phyloP scores from a whole-genome alignment of 2,888 invertebrate genomes.

The Pyrochroa serraticornis region DNA sequence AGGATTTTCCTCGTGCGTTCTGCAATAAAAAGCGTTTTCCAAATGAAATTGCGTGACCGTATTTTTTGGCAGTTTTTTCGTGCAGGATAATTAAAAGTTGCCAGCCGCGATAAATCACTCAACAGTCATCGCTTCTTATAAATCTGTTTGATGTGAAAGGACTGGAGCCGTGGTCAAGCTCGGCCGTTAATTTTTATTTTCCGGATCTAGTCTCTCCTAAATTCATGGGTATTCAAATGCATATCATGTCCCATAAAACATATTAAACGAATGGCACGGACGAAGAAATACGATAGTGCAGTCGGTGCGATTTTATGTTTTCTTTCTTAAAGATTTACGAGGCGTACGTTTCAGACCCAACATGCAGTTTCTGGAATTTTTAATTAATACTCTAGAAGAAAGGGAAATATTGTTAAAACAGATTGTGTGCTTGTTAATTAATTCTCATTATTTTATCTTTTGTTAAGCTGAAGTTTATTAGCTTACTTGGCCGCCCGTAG shows the following conservation, averaged over 20 bases:
- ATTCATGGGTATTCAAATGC: constrained; percentile 20
- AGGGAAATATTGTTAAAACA: constrained; percentile 11
- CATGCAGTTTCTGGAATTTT: constrained; percentile 3
- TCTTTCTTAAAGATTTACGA: constrained; percentile 16
- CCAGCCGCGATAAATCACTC: too few species aligned
- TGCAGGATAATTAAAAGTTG: too few species aligned
- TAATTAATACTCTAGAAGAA: constrained; percentile 11
- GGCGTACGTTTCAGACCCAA: not conserved
- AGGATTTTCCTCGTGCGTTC: too few species aligned
- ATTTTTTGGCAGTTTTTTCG: too few species aligned
- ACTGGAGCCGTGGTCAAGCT: too few species aligned
- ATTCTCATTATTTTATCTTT: constrained; percentile 25
- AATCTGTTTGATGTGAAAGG: too few species aligned
- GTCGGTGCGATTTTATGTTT: constrained; percentile 15
- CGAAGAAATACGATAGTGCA: constrained; percentile 20
- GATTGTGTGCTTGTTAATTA: constrained; percentile 22
- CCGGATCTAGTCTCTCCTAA: not conserved
- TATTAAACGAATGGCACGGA: constrained; percentile 23
- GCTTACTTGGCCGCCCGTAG: constrained; percentile 10
- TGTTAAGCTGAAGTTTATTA: constrained; percentile 16
- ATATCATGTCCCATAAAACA: constrained; percentile 23
- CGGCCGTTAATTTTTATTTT: too few species aligned
- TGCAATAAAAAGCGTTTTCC: too few species aligned
- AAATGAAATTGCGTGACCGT: too few species aligned
- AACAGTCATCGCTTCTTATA: too few species aligned